phyloP scores from a whole-genome alignment of 2,797 vertebrate species.

The Spinus olivaceus region DNA sequence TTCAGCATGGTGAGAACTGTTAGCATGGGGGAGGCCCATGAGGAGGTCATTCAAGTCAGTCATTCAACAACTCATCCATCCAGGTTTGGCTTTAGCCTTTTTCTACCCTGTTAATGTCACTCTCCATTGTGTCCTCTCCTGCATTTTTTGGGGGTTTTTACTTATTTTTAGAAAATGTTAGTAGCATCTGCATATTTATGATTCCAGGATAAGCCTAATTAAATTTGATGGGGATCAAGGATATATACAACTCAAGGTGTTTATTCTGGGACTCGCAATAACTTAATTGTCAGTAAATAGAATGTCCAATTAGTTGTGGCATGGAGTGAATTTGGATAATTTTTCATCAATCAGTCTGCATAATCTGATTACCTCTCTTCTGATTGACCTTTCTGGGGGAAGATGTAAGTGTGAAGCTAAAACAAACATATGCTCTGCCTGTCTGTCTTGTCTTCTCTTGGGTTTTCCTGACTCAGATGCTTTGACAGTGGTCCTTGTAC shows the following conservation, averaged over 20 bases:
- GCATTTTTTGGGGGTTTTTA: too few relatives aligned
- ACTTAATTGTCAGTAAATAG: slow-evolving; percentile 34
- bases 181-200: background rate
- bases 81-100: background rate
- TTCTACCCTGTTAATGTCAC: background rate
- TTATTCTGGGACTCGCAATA: slow-evolving; percentile 20
- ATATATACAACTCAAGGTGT: background rate
- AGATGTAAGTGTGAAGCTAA: background rate
- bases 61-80: background rate
- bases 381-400: background rate
- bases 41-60: background rate
- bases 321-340: slow-evolving; percentile 34
- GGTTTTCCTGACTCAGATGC: background rate
- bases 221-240: background rate
- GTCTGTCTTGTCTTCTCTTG: background rate
- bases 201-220: background rate
- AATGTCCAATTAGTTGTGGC: background rate
- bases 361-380: slow-evolving; percentile 5
- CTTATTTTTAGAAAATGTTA: background rate
- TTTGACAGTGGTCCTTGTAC: background rate
- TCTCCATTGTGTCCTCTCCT: background rate
- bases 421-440: background rate
- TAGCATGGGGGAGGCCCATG: background rate
- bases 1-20: background rate
- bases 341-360: slow-evolving; percentile 19